phyloP scores from a whole-genome alignment of 2,888 invertebrate species.

The Mythimna loreyi region DNA sequence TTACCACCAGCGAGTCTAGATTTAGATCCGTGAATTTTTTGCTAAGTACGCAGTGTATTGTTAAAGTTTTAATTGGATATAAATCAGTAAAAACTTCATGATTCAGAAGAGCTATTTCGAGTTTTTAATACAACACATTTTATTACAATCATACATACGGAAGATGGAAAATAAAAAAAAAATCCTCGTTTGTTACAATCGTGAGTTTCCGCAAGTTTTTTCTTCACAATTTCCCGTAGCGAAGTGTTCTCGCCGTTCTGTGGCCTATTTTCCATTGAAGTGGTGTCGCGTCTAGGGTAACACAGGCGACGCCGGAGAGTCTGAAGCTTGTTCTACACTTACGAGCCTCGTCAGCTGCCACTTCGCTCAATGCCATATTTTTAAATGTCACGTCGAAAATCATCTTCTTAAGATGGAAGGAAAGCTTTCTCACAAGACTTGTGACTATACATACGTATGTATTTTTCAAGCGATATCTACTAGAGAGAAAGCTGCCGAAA shows the following conservation, averaged over 20 bases:
- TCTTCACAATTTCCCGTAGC: constrained; percentile 78
- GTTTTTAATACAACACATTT: constrained; percentile 23
- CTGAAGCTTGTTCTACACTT: constrained; percentile 70
- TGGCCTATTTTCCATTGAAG: constrained; percentile 84
- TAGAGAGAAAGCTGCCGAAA: constrained; percentile 18
- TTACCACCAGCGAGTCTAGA: constrained; percentile 67
- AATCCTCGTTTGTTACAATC: constrained; percentile 54
- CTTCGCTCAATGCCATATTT: constrained; percentile 51
- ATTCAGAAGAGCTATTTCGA: constrained; percentile 26
- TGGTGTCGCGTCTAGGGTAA: constrained; percentile 69
- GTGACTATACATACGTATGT: neutral
- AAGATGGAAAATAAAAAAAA: constrained; percentile 35
- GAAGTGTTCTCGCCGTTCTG: constrained; percentile 71
- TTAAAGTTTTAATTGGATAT: constrained; percentile 50
- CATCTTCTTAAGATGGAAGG: constrained; percentile 18
- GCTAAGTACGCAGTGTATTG: constrained; percentile 46
- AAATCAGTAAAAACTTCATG: constrained; percentile 29
- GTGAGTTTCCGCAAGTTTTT: constrained; percentile 66
- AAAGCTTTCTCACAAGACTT: constrained; percentile 26
- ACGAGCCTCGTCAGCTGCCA: constrained; percentile 47
- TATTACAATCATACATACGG: constrained; percentile 31
- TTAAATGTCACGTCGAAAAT: constrained; percentile 40
- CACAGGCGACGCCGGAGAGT: constrained; percentile 72
- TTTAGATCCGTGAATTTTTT: constrained; percentile 69
- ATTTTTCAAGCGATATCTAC: constrained; percentile 2